Base-by-base conservation (phyloP, 2,888 invertebrate genomes). In the Acanthacorydalis orientalis region DNA sequence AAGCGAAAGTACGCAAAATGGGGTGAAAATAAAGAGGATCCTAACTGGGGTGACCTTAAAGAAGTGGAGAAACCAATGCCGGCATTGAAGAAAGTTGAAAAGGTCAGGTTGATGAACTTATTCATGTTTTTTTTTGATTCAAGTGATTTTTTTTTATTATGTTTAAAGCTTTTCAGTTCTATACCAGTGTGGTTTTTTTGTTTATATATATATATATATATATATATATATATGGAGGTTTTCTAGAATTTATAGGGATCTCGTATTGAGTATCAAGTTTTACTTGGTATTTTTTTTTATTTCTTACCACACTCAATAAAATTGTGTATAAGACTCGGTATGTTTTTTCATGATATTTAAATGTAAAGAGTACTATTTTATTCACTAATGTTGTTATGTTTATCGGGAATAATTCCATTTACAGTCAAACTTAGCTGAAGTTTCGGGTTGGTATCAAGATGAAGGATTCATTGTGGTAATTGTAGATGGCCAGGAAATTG, bases 1-100 rank as follows among this genome's bases (percentile, higher is more conserved):
- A 95, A 92, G 74, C 82, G 91, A 60, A 90, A 89, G 69, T 92
- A 92, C 66, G 85, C 86, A 59, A 88, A 90, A 75, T 92, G 91
- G 91, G 87, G 77, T 51, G 80, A 83, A 65, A 85, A 91, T 55
- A 86, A 95, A 56, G 85, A 83, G 46, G 92, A 93, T 58, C 86
- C 86, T 34, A 89, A 95, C 64, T 92, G 88, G 82, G 90, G 89
- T 55, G 86, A 91, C 57, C 77, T 96, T 50, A 95, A 95, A 68
- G 89, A 91, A 69, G 78, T 78, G 15, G 91, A 91, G 61, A 86
- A 87, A 65, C 89, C 87, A 52, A 72, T 82, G 57, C 88, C 89
- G 54, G 77, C 83, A 42, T 77, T 91, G 57, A 90, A 91, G 69
- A 90, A 91, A 76, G 89, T 90, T 51, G 91, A 92, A 75, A 88